phyloP scores from a whole-genome alignment of 2,113 vertebrate genomes.

The Oreochromis tanganicae region DNA sequence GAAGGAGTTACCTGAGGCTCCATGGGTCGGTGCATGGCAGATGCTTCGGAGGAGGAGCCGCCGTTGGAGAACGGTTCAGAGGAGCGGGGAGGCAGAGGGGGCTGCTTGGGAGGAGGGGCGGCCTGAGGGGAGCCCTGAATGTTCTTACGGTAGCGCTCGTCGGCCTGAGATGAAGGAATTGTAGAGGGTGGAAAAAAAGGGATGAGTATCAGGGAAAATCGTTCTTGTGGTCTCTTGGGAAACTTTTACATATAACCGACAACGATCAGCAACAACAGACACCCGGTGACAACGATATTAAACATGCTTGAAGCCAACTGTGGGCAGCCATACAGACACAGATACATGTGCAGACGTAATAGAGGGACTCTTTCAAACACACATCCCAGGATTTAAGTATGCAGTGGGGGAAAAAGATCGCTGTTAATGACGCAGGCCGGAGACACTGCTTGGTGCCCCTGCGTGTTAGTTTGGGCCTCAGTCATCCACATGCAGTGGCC shows the following conservation, averaged over 20 bases:
- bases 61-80: slow-evolving; percentile 93
- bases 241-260: background rate
- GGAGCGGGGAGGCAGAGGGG: slow-evolving; percentile 91
- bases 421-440: slow-evolving; percentile 22
- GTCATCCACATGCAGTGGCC: slow-evolving; percentile 51
- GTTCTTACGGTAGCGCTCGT: slow-evolving; percentile 94
- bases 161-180: slow-evolving; percentile 75
- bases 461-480: slow-evolving; percentile 59
- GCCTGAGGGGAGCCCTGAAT: slow-evolving; percentile 94
- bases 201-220: background rate
- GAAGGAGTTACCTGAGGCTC: slow-evolving; percentile 87
- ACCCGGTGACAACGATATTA: background rate
- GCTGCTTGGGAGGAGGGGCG: slow-evolving; percentile 84
- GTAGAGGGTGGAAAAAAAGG: accelerated
- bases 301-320: slow-evolving; percentile 43
- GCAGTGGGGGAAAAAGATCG: background rate
- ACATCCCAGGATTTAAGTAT: background rate
- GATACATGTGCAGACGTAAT: background rate
- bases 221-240: background rate
- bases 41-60: slow-evolving; percentile 73
- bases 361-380: background rate
- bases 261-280: background rate
- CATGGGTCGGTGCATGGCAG: slow-evolving; percentile 88
- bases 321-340: slow-evolving; percentile 19
- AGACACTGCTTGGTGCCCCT: background rate